phyloP scores from a whole-genome alignment of 2,888 invertebrate species.

The Apotomis betuletana region DNA sequence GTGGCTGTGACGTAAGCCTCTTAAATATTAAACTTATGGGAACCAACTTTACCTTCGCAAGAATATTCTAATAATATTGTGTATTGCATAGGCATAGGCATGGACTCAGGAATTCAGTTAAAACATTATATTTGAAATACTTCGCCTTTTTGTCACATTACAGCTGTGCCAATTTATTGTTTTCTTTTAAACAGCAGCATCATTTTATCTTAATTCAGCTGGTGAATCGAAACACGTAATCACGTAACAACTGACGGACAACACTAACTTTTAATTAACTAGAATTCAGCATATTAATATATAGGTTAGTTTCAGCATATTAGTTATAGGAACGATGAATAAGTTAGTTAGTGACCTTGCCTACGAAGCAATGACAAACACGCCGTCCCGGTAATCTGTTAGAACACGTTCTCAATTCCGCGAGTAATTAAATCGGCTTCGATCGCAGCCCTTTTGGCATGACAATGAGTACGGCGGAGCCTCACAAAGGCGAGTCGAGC shows the following conservation, averaged over 20 bases:
- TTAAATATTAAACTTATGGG: slow-evolving; percentile 34
- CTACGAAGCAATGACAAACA: neutral
- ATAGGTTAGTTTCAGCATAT: too few relatives aligned
- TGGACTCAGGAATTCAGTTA: neutral
- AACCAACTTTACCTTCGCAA: neutral
- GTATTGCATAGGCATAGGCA: neutral
- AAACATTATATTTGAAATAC: too few relatives aligned
- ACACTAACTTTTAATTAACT: too few relatives aligned
- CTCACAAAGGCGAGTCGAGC: slow-evolving; percentile 68
- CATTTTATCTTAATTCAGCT: too few relatives aligned
- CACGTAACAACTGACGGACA: too few relatives aligned
- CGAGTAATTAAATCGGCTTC: slow-evolving; percentile 60
- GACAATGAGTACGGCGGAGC: slow-evolving; percentile 64
- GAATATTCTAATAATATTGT: neutral
- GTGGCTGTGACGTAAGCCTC: slow-evolving; percentile 29
- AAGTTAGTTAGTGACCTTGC: neutral
- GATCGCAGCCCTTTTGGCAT: slow-evolving; percentile 58
- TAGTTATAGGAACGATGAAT: too few relatives aligned
- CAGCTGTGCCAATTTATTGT: too few relatives aligned
- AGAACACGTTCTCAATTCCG: slow-evolving; percentile 47
- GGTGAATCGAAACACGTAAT: too few relatives aligned
- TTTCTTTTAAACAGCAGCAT: too few relatives aligned
- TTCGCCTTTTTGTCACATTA: too few relatives aligned
- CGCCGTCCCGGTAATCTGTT: slow-evolving; percentile 26
- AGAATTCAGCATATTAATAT: too few relatives aligned